Evolutionary conservation across 1,140 invertebrate genomes (phyloP).

Genomic region (Delia radicum): DNA sequence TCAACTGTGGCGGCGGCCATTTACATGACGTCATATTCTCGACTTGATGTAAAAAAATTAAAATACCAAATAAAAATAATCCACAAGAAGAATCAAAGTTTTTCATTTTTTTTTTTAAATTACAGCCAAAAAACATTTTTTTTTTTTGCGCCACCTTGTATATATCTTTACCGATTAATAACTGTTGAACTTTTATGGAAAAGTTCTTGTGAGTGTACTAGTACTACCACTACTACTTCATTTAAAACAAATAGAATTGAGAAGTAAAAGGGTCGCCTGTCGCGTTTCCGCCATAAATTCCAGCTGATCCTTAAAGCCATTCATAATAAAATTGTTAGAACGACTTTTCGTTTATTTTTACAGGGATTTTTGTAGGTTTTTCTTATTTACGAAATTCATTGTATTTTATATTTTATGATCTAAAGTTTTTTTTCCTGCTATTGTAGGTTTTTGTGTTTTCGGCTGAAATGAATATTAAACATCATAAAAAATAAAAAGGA

Average conservation of each 20-base stretch:
- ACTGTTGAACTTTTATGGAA: no score
- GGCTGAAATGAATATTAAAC: constrained; percentile 3
- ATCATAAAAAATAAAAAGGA: neutral
- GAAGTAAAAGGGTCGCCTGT: neutral
- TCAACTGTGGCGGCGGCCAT: no score
- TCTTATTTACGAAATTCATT: neutral
- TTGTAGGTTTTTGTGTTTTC: neutral
- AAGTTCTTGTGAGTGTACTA: neutral
- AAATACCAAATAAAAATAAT: no score
- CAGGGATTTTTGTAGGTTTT: neutral
- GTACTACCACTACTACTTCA: neutral
- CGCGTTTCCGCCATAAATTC: constrained; percentile 14
- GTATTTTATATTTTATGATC: neutral
- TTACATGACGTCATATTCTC: no score
- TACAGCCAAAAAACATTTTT: no score
- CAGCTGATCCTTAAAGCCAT: constrained; percentile 9
- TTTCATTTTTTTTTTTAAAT: no score
- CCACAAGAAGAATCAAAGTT: no score
- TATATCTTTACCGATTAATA: no score
- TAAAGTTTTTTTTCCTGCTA: neutral
- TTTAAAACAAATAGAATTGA: neutral
- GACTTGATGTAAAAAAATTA: no score
- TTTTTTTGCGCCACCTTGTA: no score
- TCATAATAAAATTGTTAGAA: constrained; percentile 14
- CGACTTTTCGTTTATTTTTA: constrained; percentile 1